Evolutionary conservation across 2,888 invertebrate species (phyloP).

Genomic region (Steinernema carpocapsae): DNA sequence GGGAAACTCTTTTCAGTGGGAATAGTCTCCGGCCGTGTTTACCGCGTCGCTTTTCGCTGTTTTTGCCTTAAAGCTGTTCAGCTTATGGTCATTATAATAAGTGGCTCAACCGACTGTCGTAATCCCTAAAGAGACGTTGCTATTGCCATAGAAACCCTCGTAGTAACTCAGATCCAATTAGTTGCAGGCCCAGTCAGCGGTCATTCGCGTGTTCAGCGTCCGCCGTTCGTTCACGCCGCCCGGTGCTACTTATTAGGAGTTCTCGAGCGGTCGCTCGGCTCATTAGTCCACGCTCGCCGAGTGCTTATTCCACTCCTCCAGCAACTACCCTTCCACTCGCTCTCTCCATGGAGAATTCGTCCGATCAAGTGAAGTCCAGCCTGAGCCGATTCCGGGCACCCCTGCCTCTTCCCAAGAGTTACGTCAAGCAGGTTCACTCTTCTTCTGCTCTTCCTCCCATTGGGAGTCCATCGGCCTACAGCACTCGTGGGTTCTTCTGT

Average conservation of each 20-base stretch:
- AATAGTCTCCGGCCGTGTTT: background rate
- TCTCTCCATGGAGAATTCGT: background rate
- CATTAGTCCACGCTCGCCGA: no score
- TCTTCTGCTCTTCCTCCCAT: constrained; percentile 7
- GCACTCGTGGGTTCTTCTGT: background rate
- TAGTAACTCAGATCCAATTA: constrained; percentile 1
- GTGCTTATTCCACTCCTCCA: background rate
- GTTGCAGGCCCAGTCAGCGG: background rate
- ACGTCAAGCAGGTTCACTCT: background rate
- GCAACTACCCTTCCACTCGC: background rate
- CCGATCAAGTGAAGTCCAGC: constrained; percentile 14
- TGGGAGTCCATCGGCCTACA: constrained; percentile 24
- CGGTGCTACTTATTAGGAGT: no score
- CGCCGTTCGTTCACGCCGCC: no score
- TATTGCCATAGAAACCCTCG: constrained; percentile 32
- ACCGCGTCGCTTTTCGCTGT: background rate
- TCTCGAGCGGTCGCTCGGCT: no score
- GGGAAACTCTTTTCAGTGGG: no score
- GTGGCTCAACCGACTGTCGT: no score
- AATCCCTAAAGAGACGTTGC: background rate
- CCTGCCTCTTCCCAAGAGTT: constrained; percentile 7
- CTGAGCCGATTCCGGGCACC: constrained; percentile 8
- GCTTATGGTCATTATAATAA: constrained; percentile 12
- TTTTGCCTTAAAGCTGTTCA: background rate
- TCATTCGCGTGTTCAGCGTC: background rate